Percentiles rank a stretch among this genome's conserved stretches.
phyloP scores from a whole-genome alignment of 2,797 vertebrate species.

The Helarctos malayanus region DNA sequence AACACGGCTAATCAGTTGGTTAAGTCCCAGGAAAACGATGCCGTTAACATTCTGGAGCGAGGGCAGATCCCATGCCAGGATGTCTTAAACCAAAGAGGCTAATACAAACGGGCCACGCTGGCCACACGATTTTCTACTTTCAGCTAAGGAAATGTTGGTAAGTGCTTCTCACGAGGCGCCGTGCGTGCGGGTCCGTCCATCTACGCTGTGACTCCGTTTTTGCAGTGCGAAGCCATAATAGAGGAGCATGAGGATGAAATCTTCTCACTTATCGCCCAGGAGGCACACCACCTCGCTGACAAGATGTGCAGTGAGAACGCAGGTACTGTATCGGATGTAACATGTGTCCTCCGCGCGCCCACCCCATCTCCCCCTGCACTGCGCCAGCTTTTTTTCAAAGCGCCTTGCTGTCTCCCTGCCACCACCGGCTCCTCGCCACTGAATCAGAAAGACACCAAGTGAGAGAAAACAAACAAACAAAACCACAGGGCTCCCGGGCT shows the following conservation, averaged over 20 bases:
- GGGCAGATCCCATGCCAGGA: slow-evolving; percentile 82
- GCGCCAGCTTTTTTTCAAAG: slow-evolving; percentile 83
- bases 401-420: slow-evolving; percentile 82
- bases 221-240: slow-evolving; percentile 93
- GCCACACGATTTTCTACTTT: slow-evolving; percentile 78
- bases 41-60: slow-evolving; percentile 64
- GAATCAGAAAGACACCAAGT: slow-evolving; percentile 73
- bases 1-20: slow-evolving; percentile 70
- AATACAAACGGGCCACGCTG: slow-evolving; percentile 83
- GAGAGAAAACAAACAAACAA: not conserved
- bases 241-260: slow-evolving; percentile 96
- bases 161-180: slow-evolving; percentile 43
- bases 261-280: slow-evolving; percentile 91
- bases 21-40: slow-evolving; percentile 78
- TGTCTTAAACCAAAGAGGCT: slow-evolving; percentile 86
- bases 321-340: slow-evolving; percentile 93
- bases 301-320: slow-evolving; percentile 93
- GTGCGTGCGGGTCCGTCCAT: not conserved
- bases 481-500: not conserved
- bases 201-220: slow-evolving; percentile 77
- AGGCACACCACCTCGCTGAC: slow-evolving; percentile 89
- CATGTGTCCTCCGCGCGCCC: slow-evolving; percentile 86
- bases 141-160: slow-evolving; percentile 62
- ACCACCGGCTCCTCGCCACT: slow-evolving; percentile 73
- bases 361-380: slow-evolving; percentile 82